These are phyloP conservation scores for Paramacrobiotus metropolitanus DNA, from an alignment of 1,140 invertebrate species.

Conservation along the genomic window DNA sequence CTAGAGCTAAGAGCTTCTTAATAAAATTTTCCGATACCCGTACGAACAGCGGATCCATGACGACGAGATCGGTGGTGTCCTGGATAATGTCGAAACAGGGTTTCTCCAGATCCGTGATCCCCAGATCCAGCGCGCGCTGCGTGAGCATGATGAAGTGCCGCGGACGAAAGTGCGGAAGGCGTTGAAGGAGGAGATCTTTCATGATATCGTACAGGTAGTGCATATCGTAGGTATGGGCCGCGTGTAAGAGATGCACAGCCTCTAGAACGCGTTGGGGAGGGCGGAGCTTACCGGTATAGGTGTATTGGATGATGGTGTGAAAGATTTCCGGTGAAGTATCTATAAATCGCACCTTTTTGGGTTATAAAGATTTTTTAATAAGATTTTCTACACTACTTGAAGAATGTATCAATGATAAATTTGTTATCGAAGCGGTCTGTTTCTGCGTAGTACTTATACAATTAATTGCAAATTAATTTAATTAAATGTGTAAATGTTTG, in stretches of 20 bases:
- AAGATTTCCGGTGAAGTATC: not conserved
- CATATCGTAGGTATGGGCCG: not conserved
- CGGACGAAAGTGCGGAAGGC: not conserved
- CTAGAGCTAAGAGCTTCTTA: not conserved
- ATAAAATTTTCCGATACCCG: not conserved
- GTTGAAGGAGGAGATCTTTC: not conserved
- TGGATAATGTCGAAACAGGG: not conserved
- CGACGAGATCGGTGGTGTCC: not conserved
- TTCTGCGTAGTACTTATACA: not conserved
- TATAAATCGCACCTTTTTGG: not conserved
- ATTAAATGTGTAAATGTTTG: not conserved
- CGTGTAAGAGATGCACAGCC: not conserved
- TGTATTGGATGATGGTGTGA: not conserved
- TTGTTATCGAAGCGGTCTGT: not conserved
- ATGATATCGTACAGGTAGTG: not conserved
- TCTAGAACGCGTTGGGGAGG: not conserved
- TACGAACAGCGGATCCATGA: not conserved
- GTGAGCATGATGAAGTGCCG: conserved; percentile 1
- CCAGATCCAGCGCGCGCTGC: not conserved
- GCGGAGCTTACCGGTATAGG: not conserved
- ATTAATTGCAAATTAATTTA: not conserved
- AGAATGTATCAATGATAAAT: not conserved
- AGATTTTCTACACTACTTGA: not conserved
- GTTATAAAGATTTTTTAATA: not conserved
- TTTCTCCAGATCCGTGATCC: not conserved